phyloP scores from a whole-genome alignment of 35 echinoderm and acorn worm species.

The Chiridota heheva region DNA sequence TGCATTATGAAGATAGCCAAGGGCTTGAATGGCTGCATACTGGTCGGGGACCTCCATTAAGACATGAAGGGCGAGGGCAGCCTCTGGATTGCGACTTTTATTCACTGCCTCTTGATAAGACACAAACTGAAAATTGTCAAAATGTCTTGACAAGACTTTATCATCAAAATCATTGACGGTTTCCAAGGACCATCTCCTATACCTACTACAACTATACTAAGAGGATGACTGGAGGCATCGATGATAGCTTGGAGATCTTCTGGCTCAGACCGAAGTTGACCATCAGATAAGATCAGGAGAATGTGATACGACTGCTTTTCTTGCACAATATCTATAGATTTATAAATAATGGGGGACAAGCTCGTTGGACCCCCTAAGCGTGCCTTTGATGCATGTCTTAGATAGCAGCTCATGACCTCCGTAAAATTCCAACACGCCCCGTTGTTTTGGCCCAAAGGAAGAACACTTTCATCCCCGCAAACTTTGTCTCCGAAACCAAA shows the following conservation, averaged over 20 bases:
- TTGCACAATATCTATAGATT: slow-evolving; percentile 76
- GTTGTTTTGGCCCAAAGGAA: slow-evolving; percentile 53
- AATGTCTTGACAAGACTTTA: slow-evolving; percentile 67
- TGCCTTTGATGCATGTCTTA: slow-evolving; percentile 22
- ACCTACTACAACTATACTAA: slow-evolving; percentile 91
- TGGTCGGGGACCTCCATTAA: slow-evolving; percentile 97
- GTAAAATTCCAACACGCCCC: slow-evolving; percentile 67
- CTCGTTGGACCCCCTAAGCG: slow-evolving; percentile 84
- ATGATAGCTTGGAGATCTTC: slow-evolving; percentile 62
- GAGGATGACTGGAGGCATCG: slow-evolving; percentile 73
- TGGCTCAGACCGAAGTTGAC: slow-evolving; percentile 52
- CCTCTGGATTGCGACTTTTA: slow-evolving; percentile 78
- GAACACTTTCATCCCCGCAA: slow-evolving; percentile 53
- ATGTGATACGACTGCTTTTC: slow-evolving; percentile 82
- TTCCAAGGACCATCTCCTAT: slow-evolving; percentile 94
- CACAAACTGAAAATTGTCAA: slow-evolving; percentile 99
- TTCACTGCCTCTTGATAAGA: slow-evolving; percentile 85
- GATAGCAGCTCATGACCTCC: slow-evolving; percentile 78
- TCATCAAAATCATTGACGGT: slow-evolving; percentile 82
- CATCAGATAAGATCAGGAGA: slow-evolving; percentile 83
- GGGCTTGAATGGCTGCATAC: slow-evolving; percentile 78
- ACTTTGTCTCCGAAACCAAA: slow-evolving; percentile 88
- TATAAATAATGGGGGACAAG: slow-evolving; percentile 83
- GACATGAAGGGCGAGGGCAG: slow-evolving; percentile 79
- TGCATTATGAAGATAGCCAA: slow-evolving; percentile 66